phyloP scores from a whole-genome alignment of 2,888 invertebrate species.

The Lycophotia porphyrea region DNA sequence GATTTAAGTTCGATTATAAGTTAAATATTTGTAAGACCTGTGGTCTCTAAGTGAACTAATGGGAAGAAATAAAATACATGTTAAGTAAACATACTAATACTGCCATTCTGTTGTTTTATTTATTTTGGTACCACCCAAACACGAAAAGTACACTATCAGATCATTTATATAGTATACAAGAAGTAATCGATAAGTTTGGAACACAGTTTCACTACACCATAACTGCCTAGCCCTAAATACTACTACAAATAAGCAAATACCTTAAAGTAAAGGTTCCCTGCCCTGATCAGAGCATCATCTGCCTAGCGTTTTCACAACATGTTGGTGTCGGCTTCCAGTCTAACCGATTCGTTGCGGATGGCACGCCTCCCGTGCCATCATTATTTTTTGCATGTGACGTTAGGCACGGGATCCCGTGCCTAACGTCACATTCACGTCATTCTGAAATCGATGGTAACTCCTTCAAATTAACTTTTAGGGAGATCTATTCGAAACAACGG shows the following conservation, averaged over 20 bases:
- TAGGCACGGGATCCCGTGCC: too few relatives aligned
- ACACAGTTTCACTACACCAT: background rate
- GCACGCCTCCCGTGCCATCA: too few relatives aligned
- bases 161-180: background rate
- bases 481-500: too few relatives aligned
- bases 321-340: too few relatives aligned
- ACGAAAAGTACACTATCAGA: background rate
- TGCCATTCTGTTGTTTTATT: slow-evolving; percentile 69
- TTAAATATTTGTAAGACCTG: slow-evolving; percentile 82
- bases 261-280: background rate
- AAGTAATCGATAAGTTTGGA: background rate
- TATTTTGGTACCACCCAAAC: background rate
- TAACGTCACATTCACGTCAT: too few relatives aligned
- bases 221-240: background rate
- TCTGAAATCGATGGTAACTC: too few relatives aligned
- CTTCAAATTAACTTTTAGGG: too few relatives aligned
- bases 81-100: slow-evolving; percentile 64
- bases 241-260: background rate
- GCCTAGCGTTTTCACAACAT: too few relatives aligned
- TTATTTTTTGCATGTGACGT: too few relatives aligned
- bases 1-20: slow-evolving; percentile 71
- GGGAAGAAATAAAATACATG: slow-evolving; percentile 64
- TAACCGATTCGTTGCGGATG: too few relatives aligned
- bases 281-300: too few relatives aligned
- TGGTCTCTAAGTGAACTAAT: slow-evolving; percentile 86